These are phyloP conservation scores for Bufotes viridis DNA, from an alignment of 2,797 vertebrate species.

Conservation along the genomic window DNA sequence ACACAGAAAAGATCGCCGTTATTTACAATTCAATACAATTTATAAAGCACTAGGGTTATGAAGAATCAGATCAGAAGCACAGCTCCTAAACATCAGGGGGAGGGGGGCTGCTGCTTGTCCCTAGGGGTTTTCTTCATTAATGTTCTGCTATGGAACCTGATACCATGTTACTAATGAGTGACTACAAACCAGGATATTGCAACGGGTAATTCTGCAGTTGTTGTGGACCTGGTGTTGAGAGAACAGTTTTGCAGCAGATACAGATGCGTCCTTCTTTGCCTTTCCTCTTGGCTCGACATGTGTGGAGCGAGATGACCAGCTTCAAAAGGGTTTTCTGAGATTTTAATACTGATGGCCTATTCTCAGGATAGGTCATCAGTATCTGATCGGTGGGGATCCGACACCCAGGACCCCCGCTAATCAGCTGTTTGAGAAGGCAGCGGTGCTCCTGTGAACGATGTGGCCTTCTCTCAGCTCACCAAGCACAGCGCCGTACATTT, in stretches of 20 bases:
- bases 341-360: too few relatives aligned
- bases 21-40: slow-evolving; percentile 12
- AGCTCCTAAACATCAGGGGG: not conserved
- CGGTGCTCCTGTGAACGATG: too few relatives aligned
- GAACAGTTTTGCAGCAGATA: too few relatives aligned
- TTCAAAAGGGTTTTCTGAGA: too few relatives aligned
- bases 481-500: too few relatives aligned
- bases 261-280: too few relatives aligned
- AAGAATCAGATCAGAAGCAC: not conserved
- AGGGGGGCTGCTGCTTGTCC: not conserved
- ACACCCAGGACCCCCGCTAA: too few relatives aligned
- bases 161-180: not conserved
- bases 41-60: not conserved
- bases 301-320: too few relatives aligned
- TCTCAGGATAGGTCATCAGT: too few relatives aligned
- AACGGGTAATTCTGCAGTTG: not conserved
- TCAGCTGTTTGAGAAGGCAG: too few relatives aligned
- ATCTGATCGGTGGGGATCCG: too few relatives aligned
- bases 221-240: not conserved
- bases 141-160: not conserved
- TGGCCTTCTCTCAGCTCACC: too few relatives aligned
- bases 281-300: not conserved
- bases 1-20: not conserved
- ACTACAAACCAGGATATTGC: not conserved
- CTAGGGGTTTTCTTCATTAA: not conserved